A percentile compares a stretch with the other conserved stretches of the same genome.
These are phyloP conservation scores for Oithona nana DNA, from an alignment of 2,888 invertebrate species.

Conservation along the genomic window DNA sequence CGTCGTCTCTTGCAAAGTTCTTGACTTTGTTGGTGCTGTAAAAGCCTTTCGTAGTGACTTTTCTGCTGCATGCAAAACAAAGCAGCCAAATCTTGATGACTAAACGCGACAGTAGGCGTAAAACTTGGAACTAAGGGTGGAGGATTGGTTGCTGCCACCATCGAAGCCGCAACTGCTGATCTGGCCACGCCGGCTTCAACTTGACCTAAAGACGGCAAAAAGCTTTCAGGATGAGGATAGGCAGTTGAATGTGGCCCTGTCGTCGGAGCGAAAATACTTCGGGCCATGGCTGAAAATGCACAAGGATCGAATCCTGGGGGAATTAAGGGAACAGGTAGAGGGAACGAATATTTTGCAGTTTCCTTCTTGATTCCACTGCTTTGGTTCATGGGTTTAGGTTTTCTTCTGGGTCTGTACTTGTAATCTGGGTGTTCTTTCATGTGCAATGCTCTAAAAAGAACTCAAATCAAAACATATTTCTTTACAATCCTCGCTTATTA, in stretches of 20 bases:
- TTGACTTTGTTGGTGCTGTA: background rate
- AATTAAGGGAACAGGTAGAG: background rate
- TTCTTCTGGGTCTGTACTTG: slow-evolving; percentile 68
- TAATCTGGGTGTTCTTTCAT: slow-evolving; percentile 87
- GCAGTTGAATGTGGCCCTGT: background rate
- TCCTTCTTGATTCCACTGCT: slow-evolving; percentile 40
- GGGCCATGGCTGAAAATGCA: background rate
- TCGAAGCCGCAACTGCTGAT: background rate
- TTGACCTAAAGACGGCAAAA: background rate
- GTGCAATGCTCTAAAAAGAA: slow-evolving; percentile 49
- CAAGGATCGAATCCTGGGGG: slow-evolving; percentile 1
- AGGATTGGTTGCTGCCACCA: no score
- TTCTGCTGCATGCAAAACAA: background rate
- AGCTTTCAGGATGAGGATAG: background rate
- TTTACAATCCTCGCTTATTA: background rate
- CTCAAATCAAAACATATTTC: background rate
- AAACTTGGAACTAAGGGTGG: no score
- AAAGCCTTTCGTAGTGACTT: background rate
- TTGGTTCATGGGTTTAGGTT: slow-evolving; percentile 55
- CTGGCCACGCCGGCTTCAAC: background rate
- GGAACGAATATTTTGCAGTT: slow-evolving; percentile 31
- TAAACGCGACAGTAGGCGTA: background rate
- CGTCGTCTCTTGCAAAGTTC: background rate
- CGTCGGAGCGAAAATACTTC: background rate
- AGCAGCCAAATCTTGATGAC: background rate